phyloP scores from a whole-genome alignment of 2,113 vertebrate genomes.

The Antigone vipio region DNA sequence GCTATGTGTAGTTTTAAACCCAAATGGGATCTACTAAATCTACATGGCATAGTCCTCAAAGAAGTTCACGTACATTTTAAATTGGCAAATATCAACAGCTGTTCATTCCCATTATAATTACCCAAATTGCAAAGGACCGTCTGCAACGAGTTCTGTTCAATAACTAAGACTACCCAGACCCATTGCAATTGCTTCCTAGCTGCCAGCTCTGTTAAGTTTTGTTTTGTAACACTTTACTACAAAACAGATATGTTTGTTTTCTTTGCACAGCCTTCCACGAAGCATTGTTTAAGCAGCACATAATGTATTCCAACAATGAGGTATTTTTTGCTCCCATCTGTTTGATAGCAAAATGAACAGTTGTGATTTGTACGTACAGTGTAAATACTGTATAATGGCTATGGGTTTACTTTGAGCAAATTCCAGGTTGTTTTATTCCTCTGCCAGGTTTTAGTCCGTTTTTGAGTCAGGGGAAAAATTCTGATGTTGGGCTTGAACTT shows the following conservation, averaged over 20 bases:
- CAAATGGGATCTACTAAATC: background rate
- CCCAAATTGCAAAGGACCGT: background rate
- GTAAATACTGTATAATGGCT: constrained; percentile 1
- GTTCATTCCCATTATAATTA: background rate
- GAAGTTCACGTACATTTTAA: background rate
- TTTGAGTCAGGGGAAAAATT: background rate
- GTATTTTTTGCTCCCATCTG: constrained; percentile 50
- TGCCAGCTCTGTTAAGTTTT: background rate
- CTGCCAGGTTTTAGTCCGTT: background rate
- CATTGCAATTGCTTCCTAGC: background rate
- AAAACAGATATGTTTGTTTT: constrained; percentile 33
- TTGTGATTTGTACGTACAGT: background rate
- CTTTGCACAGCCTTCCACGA: constrained; percentile 11
- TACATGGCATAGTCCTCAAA: background rate
- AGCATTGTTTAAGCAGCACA: constrained; percentile 54
- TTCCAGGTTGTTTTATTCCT: constrained; percentile 7
- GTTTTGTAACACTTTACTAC: constrained; percentile 24
- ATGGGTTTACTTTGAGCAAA: background rate
- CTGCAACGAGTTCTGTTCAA: background rate
- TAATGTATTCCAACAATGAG: constrained; percentile 21
- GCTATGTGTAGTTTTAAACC: background rate
- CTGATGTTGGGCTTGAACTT: background rate
- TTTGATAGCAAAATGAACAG: constrained; percentile 12
- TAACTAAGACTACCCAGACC: background rate
- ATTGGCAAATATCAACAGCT: constrained; percentile 1